Base-by-base conservation (phyloP, 2,113 vertebrate species). In the Tachysurus fulvidraco region DNA sequence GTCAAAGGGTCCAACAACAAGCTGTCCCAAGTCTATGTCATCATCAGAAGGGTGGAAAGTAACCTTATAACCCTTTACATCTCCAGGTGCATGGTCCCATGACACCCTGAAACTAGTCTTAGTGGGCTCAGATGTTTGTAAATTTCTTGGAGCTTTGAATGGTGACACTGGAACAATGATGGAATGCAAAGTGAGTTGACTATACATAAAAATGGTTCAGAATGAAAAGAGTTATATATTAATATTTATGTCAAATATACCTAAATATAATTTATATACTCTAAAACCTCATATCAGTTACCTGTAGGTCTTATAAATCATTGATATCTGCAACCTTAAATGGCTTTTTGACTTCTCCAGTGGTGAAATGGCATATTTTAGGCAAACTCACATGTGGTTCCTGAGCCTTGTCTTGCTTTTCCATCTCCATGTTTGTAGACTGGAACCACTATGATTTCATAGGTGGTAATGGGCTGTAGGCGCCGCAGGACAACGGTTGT, bases 41-140 rank as follows among this genome's bases (percentile, higher is more conserved):
- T 98, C 93, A 57, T 93, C 97, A 0, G 91, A 91, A 6, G 98
- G 98, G 83, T 98, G 96, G 91, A 97, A 99, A 13, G 94, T 96
- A 84, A 99, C 96, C 92, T 98, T 99, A 91, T 99, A 99, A 19
- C 97, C 98, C 76, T 92, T 97, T 60, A 99, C 97, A 67, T 96
- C 94, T 8, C 97, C 98, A 0, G 98, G 98, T 9, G 98, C 97
- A 10, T 91, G 96, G 88, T 99, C 98, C 98, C 98, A 99, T 0
- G 97, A 96, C 80, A 99, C 98, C 90, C 98, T 94, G 92, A 99
- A 99, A 88, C 98, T 99, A 64, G 97, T 98, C 92, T 93, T 99
- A 59, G 96, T 95, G 28, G 98, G 96, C 88, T 99, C 98, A 81
- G 98, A 99, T 57, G 97, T 99, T 92, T 96, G 96, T 73, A 99